phyloP scores from a whole-genome alignment of 2,113 vertebrate species.

The Alethe castanea region DNA sequence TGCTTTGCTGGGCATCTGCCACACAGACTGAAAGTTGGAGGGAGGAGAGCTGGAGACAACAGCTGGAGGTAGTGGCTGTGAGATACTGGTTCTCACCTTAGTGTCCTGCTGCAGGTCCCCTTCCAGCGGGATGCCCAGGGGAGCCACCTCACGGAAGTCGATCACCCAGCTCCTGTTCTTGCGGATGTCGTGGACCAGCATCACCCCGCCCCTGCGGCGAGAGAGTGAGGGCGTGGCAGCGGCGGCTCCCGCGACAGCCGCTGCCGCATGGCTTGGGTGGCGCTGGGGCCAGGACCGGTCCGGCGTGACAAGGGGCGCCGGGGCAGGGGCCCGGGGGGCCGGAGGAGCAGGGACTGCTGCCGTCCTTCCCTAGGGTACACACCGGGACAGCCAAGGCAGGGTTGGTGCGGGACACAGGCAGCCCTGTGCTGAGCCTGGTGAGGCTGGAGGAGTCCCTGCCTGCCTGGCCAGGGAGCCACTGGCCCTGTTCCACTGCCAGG shows the following conservation, averaged over 20 bases:
- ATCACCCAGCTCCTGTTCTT: constrained; percentile 89
- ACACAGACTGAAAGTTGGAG: not conserved
- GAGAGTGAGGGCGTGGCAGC: fast-evolving
- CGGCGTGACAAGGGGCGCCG: fast-evolving
- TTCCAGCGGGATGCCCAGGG: constrained; percentile 77
- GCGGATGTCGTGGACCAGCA: constrained; percentile 93
- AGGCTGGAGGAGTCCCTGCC: not conserved
- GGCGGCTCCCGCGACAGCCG: not conserved
- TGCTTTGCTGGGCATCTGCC: not conserved
- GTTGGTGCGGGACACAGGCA: fast-evolving
- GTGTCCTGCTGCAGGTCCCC: constrained; percentile 74
- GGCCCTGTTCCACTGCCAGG: not conserved
- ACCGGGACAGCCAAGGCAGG: not conserved
- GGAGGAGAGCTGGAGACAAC: not conserved
- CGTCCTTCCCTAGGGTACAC: not conserved
- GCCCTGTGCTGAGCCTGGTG: not conserved
- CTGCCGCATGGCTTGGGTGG: fast-evolving
- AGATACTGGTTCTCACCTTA: constrained; percentile 72
- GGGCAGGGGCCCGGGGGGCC: not conserved
- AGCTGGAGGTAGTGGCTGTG: not conserved
- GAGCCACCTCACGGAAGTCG: constrained; percentile 94
- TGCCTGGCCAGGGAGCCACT: not conserved
- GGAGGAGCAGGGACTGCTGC: not conserved
- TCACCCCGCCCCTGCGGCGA: constrained; percentile 86
- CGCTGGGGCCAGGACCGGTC: not conserved